Percentiles rank a stretch among this genome's conserved stretches.
Conservation (phyloP, 2,797 vertebrate species). For the Cynopterus sphinx region DNA sequence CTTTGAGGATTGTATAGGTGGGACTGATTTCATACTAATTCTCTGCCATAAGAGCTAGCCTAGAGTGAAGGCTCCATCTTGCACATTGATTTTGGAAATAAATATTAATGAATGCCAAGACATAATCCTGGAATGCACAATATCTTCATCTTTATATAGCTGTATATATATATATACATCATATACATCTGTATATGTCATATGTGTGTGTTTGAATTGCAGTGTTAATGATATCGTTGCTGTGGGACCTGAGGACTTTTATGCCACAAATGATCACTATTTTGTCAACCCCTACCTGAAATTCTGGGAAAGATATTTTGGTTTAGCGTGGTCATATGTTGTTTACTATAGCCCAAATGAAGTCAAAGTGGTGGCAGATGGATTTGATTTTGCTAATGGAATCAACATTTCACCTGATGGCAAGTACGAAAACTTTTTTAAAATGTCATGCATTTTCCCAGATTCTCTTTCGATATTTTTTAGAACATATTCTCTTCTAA, state of each 20-base stretch:
- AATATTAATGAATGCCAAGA: background rate
- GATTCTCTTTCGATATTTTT: background rate
- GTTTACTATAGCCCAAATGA: slow-evolving; percentile 93
- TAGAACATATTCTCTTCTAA: background rate
- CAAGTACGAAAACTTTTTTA: slow-evolving; percentile 84
- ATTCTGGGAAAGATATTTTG: slow-evolving; percentile 85
- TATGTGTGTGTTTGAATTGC: slow-evolving; percentile 53
- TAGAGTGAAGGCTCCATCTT: background rate
- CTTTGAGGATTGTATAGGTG: background rate
- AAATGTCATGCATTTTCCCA: background rate
- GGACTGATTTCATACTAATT: background rate
- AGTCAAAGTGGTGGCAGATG: slow-evolving; percentile 89
- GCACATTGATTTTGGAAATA: background rate
- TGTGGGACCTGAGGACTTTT: slow-evolving; percentile 92
- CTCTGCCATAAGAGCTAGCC: background rate
- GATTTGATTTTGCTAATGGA: slow-evolving; percentile 91
- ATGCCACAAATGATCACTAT: slow-evolving; percentile 95
- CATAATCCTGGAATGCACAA: background rate
- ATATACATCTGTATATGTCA: background rate
- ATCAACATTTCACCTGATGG: slow-evolving; percentile 93
- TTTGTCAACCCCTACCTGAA: slow-evolving; percentile 81
- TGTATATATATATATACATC: background rate
- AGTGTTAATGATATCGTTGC: slow-evolving; percentile 95
- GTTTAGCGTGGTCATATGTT: slow-evolving; percentile 88
- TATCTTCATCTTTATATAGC: background rate